Evolutionary conservation across 2,797 vertebrate genomes (phyloP), one percentile per base, ranked within the genome.

Genomic region (Malacoraja senta): DNA sequence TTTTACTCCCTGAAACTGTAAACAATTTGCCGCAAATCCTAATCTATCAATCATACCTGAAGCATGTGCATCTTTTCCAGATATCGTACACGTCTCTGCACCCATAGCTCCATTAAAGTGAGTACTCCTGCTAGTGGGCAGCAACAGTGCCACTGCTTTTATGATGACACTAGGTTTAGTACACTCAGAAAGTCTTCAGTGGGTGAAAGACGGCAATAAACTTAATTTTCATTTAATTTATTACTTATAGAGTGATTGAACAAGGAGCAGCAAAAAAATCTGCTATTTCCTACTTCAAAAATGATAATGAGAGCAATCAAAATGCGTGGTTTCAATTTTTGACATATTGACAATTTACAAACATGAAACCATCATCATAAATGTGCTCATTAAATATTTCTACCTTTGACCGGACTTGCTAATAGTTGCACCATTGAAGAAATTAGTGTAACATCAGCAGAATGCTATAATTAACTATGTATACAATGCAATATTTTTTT

Each of bases 301-400:
- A 83, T 21, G 24, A 24, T 83, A 53, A 26, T 53, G 21, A 38
- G 19, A 21, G 35, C 8, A 53, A 81, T 81, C 80, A 38, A 81
- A 53, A 53, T 26, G 19, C 17, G 0, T 53, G 80, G 80, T 12
- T 83, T 58, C 24, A 58, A 53, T 53, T 83, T 83, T 58, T 0
- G 44, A 58, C 44, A 53, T 83, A 38, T 83, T 24, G 26, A 53
- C 80, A 83, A 44, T 83, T 83, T 83, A 83, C 21, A 53, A 83
- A 83, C 44, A 29, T 83, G 8, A 83, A 58, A n/a, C n/a, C 29
- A 12, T 86, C n/a, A 65, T n/a, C 58, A 86, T 86, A 65, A 86
- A 86, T 86, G 61, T 65, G 61, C 58, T 65, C n/a, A 65, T 65
- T 32, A 86, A 29, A 86, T 86, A 86, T 65, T 86, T 86, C 58